A percentile compares a stretch with the other conserved stretches of the same genome.
Conservation (phyloP, 2,888 invertebrate species). For the Cephus spinipes region DNA sequence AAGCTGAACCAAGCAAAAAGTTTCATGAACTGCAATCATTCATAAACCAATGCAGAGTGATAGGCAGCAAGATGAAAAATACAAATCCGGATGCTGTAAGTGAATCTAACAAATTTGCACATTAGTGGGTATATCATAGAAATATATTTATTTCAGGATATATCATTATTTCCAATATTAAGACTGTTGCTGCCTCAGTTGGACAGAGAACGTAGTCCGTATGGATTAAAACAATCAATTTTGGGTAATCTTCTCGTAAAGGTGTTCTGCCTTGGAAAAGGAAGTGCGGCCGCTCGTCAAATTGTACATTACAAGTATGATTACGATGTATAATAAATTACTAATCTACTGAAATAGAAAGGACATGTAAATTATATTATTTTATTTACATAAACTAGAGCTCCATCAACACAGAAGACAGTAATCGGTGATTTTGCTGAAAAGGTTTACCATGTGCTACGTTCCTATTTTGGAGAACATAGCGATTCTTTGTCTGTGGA, state of each 20-base stretch:
- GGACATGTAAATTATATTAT: conserved; percentile 14
- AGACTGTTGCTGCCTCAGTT: conserved; percentile 82
- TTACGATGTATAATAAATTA: conserved; percentile 11
- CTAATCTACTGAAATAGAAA: neutral
- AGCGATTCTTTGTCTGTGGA: conserved; percentile 72
- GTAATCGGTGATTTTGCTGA: conserved; percentile 83
- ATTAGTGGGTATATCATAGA: conserved; percentile 36
- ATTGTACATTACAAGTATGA: conserved; percentile 69
- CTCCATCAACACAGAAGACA: conserved; percentile 68
- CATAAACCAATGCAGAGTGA: conserved; percentile 68
- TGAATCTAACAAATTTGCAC: conserved; percentile 11
- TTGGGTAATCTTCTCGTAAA: conserved; percentile 81
- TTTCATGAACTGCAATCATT: conserved; percentile 67
- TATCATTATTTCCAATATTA: conserved; percentile 78
- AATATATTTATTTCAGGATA: conserved; percentile 62
- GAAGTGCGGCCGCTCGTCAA: conserved; percentile 71
- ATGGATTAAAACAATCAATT: conserved; percentile 84
- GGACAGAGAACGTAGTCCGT: conserved; percentile 84
- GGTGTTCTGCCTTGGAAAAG: conserved; percentile 79
- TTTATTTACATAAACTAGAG: conserved; percentile 57
- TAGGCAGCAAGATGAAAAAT: conserved; percentile 57
- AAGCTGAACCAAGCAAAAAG: conserved; percentile 68
- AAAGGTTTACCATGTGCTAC: conserved; percentile 78
- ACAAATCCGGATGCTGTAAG: conserved; percentile 54
- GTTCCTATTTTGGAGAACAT: conserved; percentile 67